Conservation (phyloP, 2,797 vertebrate species). For the Hydrophis major region DNA sequence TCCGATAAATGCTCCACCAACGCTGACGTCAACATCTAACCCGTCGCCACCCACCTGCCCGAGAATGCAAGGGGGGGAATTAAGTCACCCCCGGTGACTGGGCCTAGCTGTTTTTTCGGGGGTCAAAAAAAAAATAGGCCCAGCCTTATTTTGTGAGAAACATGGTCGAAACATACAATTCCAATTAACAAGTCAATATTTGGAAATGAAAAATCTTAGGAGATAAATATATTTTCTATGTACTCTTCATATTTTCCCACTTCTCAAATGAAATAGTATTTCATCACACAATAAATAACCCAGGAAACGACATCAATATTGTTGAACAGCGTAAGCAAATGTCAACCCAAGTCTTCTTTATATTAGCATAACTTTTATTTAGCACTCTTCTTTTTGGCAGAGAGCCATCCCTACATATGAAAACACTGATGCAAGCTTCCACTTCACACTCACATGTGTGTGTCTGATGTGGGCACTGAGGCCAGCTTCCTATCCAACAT, state of each 20-base stretch:
- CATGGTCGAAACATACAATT: neutral
- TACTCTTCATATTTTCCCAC: conserved; percentile 39
- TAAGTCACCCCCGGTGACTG: too few species aligned
- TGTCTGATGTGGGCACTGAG: conserved; percentile 63
- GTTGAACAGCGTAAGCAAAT: conserved; percentile 56
- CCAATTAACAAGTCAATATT: neutral
- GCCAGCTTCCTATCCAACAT: conserved; percentile 49
- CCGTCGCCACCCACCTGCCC: too few species aligned
- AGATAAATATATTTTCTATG: neutral
- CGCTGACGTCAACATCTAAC: too few species aligned
- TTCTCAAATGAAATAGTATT: conserved; percentile 60
- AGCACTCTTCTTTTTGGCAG: conserved; percentile 60
- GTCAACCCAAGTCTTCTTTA: conserved; percentile 41
- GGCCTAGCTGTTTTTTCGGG: too few species aligned
- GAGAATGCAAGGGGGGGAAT: too few species aligned
- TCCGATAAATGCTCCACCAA: too few species aligned
- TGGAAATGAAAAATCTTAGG: neutral
- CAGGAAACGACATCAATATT: conserved; percentile 51
- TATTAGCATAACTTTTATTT: conserved; percentile 58
- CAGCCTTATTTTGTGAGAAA: too few species aligned
- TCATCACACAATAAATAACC: conserved; percentile 64
- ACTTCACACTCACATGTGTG: conserved; percentile 42
- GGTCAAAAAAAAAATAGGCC: too few species aligned
- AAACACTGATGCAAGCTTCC: conserved; percentile 41
- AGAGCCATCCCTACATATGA: conserved; percentile 36